Base-by-base conservation (phyloP, 2,888 invertebrate species). In the Diplazon laetatorius region DNA sequence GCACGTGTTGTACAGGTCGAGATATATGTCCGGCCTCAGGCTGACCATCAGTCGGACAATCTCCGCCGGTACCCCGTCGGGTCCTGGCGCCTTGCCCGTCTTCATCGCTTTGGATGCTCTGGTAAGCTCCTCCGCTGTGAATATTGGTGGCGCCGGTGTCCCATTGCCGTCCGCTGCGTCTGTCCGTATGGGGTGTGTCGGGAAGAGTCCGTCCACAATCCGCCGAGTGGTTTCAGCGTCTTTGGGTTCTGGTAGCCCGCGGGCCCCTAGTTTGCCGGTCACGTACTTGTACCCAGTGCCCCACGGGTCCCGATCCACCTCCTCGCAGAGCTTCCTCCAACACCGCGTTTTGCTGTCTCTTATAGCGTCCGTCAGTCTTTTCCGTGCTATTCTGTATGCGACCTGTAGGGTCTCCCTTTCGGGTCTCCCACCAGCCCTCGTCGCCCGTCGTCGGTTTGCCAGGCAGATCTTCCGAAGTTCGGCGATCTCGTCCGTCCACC, bases 1-100 rank as follows among this genome's bases (percentile, higher is more conserved):
- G 37, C 77, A 76, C 44, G 68, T 59, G 46, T 80, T 77, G 70
- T 76, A 80, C 44, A 80, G 37, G 76, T 79, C 52, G 9, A 79
- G 65, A 4, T 65, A 4, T 12, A 79, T 63, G n/a, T n/a, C n/a
- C n/a, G 57, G 72, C 72, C 66, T 25, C 22, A 20, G 50, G 18
- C 20, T 76, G n/a, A 10, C 55, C 30, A 71, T 59, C 52, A 71
- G 52, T n/a, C n/a, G n/a, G n/a, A n/a, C 42, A 76, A 12, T 9
- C 71, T 48, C 71, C 71, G 4, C 71, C 25, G 65, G 71, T 63
- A 76, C 52, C 16, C 71, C 76, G 48, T 76, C 76, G 6, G n/a
- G 71, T 57, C 62, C 14, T 10, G 62, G 44, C 1, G 46, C 46
- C 30, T 62, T 44, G 5, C 62, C 46, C 0, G 16, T 14, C 30